phyloP scores from a whole-genome alignment of 2,797 vertebrate species.

The Botia almorhae region DNA sequence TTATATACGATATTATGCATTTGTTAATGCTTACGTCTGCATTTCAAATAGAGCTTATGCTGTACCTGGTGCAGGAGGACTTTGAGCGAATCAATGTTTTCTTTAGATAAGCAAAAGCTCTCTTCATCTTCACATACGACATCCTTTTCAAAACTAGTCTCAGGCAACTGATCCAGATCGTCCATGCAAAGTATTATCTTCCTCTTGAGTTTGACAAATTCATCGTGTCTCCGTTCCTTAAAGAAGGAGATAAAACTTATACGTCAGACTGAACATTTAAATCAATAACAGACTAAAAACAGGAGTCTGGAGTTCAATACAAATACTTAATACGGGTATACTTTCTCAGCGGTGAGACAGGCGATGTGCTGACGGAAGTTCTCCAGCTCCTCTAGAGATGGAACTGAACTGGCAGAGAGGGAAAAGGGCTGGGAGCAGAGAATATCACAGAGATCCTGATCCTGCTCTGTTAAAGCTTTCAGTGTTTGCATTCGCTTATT shows the following conservation, averaged over 20 bases:
- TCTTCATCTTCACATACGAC: constrained; percentile 88
- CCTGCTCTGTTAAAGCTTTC: constrained; percentile 82
- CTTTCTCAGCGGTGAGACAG: constrained; percentile 83
- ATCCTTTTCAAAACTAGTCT: constrained; percentile 90
- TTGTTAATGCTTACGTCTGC: not conserved
- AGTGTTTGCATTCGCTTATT: constrained; percentile 82
- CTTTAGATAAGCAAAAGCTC: constrained; percentile 85
- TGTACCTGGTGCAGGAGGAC: constrained; percentile 85
- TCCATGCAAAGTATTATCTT: constrained; percentile 87
- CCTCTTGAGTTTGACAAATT: constrained; percentile 82
- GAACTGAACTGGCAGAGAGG: constrained; percentile 69
- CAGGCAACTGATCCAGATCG: constrained; percentile 86
- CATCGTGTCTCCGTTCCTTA: constrained; percentile 77
- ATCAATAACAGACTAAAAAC: not conserved
- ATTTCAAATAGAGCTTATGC: not conserved
- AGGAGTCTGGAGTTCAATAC: not conserved
- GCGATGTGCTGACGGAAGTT: constrained; percentile 79
- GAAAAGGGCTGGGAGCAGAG: constrained; percentile 76
- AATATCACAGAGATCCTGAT: constrained; percentile 84
- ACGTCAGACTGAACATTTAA: not conserved
- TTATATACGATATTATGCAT: constrained; percentile 2
- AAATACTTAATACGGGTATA: constrained; percentile 53
- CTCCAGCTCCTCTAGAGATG: constrained; percentile 85
- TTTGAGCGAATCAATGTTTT: constrained; percentile 86
- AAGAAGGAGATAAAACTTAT: not conserved